Evolutionary conservation across 1,140 invertebrate genomes (phyloP).

Genomic region (Hestina assimilis): DNA sequence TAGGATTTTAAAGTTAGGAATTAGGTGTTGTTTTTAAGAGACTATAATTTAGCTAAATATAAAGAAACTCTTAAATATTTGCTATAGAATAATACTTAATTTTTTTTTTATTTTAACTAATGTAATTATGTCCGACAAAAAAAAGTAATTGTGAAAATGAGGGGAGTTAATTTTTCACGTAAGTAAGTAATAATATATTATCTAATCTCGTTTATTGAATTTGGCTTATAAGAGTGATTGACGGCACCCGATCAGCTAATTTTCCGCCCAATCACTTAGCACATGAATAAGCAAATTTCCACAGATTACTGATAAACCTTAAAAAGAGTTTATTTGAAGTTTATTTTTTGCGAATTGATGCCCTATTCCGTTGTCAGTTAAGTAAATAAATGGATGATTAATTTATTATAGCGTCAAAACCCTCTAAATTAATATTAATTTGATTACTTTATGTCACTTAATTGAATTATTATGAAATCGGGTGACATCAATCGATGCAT

Average conservation of each 20-base stretch:
- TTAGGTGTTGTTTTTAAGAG: too few relatives aligned
- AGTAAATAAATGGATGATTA: neutral
- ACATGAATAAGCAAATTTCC: slow-evolving; percentile 39
- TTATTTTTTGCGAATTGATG: neutral
- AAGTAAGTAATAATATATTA: too few relatives aligned
- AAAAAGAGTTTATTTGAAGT: neutral
- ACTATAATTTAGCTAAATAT: too few relatives aligned
- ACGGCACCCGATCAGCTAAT: slow-evolving; percentile 48
- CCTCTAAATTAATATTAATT: slow-evolving; percentile 41
- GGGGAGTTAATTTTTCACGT: too few relatives aligned
- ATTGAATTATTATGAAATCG: slow-evolving; percentile 51
- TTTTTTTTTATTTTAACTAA: too few relatives aligned
- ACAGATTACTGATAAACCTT: slow-evolving; percentile 18
- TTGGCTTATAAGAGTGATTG: slow-evolving; percentile 43
- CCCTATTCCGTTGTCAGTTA: neutral
- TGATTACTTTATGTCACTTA: slow-evolving; percentile 40
- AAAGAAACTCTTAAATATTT: too few relatives aligned
- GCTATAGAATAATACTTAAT: too few relatives aligned
- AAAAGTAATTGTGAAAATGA: too few relatives aligned
- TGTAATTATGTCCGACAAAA: too few relatives aligned
- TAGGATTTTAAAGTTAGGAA: too few relatives aligned
- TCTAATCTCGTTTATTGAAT: slow-evolving; percentile 33
- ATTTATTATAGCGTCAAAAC: slow-evolving; percentile 18
- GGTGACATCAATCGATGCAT: slow-evolving; percentile 48
- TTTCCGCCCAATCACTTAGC: slow-evolving; percentile 61